Conservation (phyloP, 1,140 invertebrate genomes). For the Zaprionus ornatus region DNA sequence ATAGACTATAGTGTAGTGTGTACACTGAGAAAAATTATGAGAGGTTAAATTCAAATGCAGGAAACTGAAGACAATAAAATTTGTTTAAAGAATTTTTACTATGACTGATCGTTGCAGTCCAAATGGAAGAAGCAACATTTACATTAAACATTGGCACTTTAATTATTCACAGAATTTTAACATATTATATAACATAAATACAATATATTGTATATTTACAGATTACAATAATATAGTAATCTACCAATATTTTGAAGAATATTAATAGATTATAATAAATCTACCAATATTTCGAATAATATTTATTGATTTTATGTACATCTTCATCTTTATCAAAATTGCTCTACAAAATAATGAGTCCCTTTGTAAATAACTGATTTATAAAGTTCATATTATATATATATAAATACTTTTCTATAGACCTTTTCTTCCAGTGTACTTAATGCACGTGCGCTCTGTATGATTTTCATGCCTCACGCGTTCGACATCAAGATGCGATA, state of each 20-base stretch:
- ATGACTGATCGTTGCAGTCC: background rate
- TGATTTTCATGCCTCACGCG: slow-evolving; percentile 63
- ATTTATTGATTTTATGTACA: background rate
- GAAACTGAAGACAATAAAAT: background rate
- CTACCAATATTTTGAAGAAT: no score
- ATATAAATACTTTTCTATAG: background rate
- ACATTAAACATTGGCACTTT: no score
- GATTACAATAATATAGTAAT: no score
- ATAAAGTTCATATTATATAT: background rate
- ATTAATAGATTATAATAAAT: background rate
- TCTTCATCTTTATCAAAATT: no score
- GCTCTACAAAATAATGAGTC: no score
- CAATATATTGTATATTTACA: no score
- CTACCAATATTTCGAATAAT: background rate
- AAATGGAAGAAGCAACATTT: no score
- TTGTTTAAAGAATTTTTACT: background rate
- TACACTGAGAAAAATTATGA: slow-evolving; percentile 3
- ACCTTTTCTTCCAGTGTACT: slow-evolving; percentile 2
- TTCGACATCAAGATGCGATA: slow-evolving; percentile 60
- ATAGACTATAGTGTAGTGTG: background rate
- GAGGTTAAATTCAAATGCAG: background rate
- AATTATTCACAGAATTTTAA: no score
- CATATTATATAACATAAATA: no score
- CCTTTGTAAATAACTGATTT: background rate
- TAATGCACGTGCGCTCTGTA: slow-evolving; percentile 9